These are phyloP conservation scores for Meriones psammophilus DNA, from an alignment of 2,797 vertebrate genomes.

Conservation along the genomic window DNA sequence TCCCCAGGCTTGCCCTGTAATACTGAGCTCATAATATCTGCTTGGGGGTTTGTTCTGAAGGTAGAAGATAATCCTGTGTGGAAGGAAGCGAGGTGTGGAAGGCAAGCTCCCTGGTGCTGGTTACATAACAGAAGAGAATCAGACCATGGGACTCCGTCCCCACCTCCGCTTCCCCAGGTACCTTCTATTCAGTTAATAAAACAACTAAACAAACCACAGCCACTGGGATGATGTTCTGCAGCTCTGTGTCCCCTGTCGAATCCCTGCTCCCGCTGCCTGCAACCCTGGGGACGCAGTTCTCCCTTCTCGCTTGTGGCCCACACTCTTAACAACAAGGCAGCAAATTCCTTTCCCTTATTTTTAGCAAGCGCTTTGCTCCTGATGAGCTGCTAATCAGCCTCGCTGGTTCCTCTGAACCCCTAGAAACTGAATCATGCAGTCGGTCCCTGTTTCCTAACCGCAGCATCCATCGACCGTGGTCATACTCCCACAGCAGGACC, in stretches of 20 bases:
- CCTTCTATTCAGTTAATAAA: not conserved
- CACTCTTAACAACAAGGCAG: not conserved
- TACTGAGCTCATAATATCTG: not conserved
- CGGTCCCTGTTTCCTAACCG: not conserved
- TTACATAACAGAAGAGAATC: not conserved
- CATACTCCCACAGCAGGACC: fast-evolving
- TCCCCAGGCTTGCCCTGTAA: not conserved
- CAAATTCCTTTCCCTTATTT: not conserved
- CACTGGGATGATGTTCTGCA: not conserved
- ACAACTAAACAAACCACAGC: not conserved
- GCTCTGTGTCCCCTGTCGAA: not conserved
- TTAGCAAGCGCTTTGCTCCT: not conserved
- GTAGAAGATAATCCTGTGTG: not conserved
- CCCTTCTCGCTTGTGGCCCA: not conserved
- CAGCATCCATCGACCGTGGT: fast-evolving
- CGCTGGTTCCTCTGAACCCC: not conserved
- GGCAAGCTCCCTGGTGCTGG: not conserved
- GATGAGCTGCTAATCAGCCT: not conserved
- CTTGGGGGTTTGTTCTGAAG: not conserved
- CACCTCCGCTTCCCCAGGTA: not conserved
- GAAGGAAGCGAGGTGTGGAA: not conserved
- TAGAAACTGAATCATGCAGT: not conserved
- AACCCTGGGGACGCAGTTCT: not conserved
- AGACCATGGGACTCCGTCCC: not conserved
- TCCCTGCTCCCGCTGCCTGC: not conserved